A percentile compares a stretch with the other conserved stretches of the same genome.
These are phyloP conservation scores for Cydia fagiglandana DNA, from an alignment of 1,140 invertebrate genomes.

Conservation along the genomic window DNA sequence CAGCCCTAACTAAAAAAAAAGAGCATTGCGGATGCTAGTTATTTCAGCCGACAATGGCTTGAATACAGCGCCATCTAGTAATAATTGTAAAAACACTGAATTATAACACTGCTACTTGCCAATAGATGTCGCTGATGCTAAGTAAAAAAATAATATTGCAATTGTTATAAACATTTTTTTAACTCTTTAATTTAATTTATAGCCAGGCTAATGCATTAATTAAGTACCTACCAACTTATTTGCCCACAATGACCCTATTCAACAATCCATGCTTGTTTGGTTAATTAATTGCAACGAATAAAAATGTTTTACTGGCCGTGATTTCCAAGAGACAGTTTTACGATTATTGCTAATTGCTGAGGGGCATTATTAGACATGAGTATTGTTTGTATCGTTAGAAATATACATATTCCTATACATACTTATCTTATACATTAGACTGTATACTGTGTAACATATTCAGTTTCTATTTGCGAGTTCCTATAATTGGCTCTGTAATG, in stretches of 20 bases:
- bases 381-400: not conserved
- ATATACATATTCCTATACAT: too few species aligned
- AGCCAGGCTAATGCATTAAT: too few species aligned
- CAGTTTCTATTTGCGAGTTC: too few species aligned
- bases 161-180: too few species aligned
- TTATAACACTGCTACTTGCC: not conserved
- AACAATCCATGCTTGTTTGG: not conserved
- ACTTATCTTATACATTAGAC: too few species aligned
- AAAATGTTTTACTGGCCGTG: not conserved
- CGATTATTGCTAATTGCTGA: slow-evolving; percentile 24
- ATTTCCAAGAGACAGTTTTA: slow-evolving; percentile 12
- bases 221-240: not conserved
- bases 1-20: not conserved
- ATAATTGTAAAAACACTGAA: not conserved
- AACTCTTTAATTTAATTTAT: too few species aligned
- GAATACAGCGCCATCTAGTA: not conserved
- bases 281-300: not conserved
- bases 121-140: not conserved
- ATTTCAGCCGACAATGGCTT: not conserved
- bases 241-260: not conserved
- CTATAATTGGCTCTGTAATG: too few species aligned
- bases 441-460: too few species aligned
- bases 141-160: too few species aligned
- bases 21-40: not conserved
- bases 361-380: not conserved